Base-by-base conservation (phyloP, 1,140 invertebrate genomes). In the Philaenus spumarius region DNA sequence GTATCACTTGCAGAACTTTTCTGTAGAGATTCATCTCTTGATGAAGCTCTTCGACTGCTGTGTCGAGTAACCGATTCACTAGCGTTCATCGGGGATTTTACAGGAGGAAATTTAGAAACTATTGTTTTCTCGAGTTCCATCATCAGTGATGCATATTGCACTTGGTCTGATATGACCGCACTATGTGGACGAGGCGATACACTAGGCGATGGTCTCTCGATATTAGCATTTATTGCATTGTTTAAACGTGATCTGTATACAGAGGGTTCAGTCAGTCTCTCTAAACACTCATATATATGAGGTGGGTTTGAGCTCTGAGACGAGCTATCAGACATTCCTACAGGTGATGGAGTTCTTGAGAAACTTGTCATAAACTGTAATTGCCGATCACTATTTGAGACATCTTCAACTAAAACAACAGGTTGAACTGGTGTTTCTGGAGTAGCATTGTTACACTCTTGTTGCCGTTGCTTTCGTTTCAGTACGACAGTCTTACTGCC, bases 71-170 rank as follows among this genome's bases (percentile, higher is more conserved):
- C 53, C 7, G 22, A 23, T 51, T 51, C 19, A 24, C 22, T 30
- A 17, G 17, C 7, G 14, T 40, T 40, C 12, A n/a, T 14, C 14
- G 39, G 39, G 2, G 39, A 40, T 40, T 40, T 40, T n/a, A 14
- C 17, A 42, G 55, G 26, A 5, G 55, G 55, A 17, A 57, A 57
- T 30, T 57, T 57, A 23, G 55, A 26, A 19, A 47, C 60, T 9
- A 64, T 62, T 6, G 66, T 63, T 26, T 64, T 64, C 53, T 76
- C 69, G 6, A 77, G 61, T 62, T 77, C 75, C 42, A 72, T 69
- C 73, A 77, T 73, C 19, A 77, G 64, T 9, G 74, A 75, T 1
- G 74, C 74, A 60, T 76, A 76, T 55, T 75, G 75, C 7, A 71
- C 69, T 15, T 64, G 62, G 14, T 68, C 65, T 9, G 47, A 48